Conservation (phyloP, 2,888 invertebrate genomes). For the Merodon equestris region DNA sequence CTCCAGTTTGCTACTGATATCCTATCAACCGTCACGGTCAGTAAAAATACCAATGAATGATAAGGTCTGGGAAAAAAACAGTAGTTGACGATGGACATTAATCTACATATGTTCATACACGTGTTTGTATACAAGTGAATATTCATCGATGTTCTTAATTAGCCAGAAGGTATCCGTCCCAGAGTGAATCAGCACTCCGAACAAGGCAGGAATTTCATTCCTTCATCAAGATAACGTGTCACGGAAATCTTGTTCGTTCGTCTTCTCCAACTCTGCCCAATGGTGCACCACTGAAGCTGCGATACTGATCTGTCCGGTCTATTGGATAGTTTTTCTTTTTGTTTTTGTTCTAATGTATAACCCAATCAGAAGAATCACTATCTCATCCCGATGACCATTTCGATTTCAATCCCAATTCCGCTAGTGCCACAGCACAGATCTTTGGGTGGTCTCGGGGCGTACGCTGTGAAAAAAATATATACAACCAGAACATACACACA, state of each 20-base stretch:
- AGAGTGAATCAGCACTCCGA: conserved; percentile 33
- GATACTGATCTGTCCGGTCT: conserved; percentile 57
- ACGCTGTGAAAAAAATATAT: conserved; percentile 18
- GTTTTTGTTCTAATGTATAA: conserved; percentile 59
- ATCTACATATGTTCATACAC: conserved; percentile 9
- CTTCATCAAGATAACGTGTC: conserved; percentile 60
- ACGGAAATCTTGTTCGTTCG: conserved; percentile 37
- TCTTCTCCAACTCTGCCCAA: conserved; percentile 24
- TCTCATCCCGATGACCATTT: conserved; percentile 56
- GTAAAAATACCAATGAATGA: neutral
- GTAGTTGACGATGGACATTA: conserved; percentile 3
- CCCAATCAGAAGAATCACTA: conserved; percentile 58
- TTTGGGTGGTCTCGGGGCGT: conserved; percentile 56
- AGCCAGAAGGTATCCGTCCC: conserved; percentile 37
- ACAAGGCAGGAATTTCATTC: conserved; percentile 6
- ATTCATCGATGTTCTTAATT: conserved; percentile 61
- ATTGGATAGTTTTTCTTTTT: conserved; percentile 34
- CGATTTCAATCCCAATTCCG: conserved; percentile 5
- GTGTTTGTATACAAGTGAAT: conserved; percentile 25
- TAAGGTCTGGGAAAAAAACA: conserved; percentile 20
- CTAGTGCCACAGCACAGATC: conserved; percentile 12
- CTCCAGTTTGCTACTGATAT: too few relatives aligned
- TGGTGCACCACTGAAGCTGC: conserved; percentile 37
- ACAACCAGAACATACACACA: conserved; percentile 33
- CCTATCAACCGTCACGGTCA: too few relatives aligned